phyloP scores from a whole-genome alignment of 2,888 invertebrate species.

The Patella pellucida region DNA sequence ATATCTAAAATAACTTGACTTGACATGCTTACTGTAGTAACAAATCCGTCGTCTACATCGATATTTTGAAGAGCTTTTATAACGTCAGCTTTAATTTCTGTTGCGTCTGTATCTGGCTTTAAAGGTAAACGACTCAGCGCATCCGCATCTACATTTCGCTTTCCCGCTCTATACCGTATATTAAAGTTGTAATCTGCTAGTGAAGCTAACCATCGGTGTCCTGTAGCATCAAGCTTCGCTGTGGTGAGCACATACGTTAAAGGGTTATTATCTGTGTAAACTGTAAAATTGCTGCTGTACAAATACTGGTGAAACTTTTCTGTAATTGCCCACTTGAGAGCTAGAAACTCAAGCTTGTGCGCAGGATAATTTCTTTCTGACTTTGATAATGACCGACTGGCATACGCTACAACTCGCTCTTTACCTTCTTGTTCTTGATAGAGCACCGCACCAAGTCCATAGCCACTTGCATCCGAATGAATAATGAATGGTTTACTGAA shows the following conservation, averaged over 20 bases:
- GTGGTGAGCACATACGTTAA: slow-evolving; percentile 31
- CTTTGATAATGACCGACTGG: slow-evolving; percentile 25
- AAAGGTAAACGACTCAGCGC: slow-evolving; percentile 36
- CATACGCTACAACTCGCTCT: slow-evolving; percentile 29
- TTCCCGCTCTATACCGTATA: slow-evolving; percentile 24
- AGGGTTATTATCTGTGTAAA: slow-evolving; percentile 34
- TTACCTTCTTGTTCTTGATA: slow-evolving; percentile 30
- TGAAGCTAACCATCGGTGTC: slow-evolving; percentile 32
- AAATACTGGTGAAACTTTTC: slow-evolving; percentile 36
- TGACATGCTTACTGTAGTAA: not conserved
- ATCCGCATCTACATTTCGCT: slow-evolving; percentile 27
- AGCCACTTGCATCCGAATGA: slow-evolving; percentile 23
- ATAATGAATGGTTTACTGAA: slow-evolving; percentile 25
- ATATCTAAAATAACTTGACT: not conserved
- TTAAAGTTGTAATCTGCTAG: slow-evolving; percentile 29
- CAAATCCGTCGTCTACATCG: not conserved
- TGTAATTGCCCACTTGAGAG: slow-evolving; percentile 32
- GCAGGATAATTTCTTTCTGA: slow-evolving; percentile 29
- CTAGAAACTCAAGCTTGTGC: slow-evolving; percentile 30
- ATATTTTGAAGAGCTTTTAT: not conserved
- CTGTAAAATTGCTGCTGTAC: slow-evolving; percentile 20
- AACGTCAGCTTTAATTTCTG: not conserved
- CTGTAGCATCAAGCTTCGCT: slow-evolving; percentile 32
- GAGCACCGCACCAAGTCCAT: slow-evolving; percentile 28
- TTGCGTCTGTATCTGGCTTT: not conserved